These are phyloP conservation scores for Aphidius ervi DNA, from an alignment of 1,140 invertebrate genomes.

Conservation along the genomic window DNA sequence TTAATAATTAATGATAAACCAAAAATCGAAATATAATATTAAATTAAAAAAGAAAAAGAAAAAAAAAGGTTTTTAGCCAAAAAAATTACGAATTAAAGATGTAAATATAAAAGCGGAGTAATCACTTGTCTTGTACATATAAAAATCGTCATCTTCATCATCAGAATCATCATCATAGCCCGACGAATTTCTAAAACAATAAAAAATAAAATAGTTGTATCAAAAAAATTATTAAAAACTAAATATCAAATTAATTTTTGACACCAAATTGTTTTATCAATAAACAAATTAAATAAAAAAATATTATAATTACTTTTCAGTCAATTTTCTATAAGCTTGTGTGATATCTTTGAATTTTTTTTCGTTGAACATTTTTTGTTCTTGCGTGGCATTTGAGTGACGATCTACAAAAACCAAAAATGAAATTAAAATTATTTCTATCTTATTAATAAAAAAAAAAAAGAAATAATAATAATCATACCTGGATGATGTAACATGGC, in stretches of 20 bases:
- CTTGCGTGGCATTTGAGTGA: background rate
- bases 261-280: no score
- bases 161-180: background rate
- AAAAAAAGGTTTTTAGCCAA: no score
- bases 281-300: no score
- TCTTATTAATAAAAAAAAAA: background rate
- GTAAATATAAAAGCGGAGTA: background rate
- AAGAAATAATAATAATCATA: background rate
- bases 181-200: no score
- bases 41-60: no score
- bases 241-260: no score
- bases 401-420: slow-evolving; percentile 5
- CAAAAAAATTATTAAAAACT: background rate
- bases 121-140: background rate
- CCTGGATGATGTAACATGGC: slow-evolving; percentile 13
- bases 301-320: background rate
- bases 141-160: background rate
- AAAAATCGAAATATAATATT: background rate
- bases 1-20: no score
- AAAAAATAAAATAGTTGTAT: no score
- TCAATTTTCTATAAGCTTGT: background rate
- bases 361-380: background rate
- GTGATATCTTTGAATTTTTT: slow-evolving; percentile 14
- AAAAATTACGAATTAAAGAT: no score
- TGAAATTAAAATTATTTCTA: background rate